A percentile compares a stretch with the other conserved stretches of the same genome.
These are phyloP conservation scores for Columbina picui DNA, from an alignment of 2,113 vertebrate species.

Conservation along the genomic window DNA sequence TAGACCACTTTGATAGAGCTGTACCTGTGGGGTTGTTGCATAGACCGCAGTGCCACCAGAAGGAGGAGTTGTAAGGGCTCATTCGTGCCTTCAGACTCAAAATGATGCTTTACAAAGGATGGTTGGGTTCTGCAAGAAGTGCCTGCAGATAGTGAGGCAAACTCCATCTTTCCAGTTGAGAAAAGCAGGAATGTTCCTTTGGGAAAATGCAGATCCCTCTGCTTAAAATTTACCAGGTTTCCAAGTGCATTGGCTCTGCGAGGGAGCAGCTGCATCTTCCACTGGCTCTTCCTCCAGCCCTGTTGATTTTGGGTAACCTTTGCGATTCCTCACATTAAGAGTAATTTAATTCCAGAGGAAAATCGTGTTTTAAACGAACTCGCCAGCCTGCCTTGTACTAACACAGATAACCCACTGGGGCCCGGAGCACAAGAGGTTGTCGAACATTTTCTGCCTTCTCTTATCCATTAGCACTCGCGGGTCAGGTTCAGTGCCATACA, in stretches of 20 bases:
- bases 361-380: background rate
- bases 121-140: background rate
- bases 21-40: background rate
- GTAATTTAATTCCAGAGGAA: background rate
- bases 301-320: background rate
- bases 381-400: background rate
- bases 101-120: background rate
- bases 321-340: background rate
- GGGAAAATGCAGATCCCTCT: background rate
- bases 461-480: background rate
- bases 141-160: background rate
- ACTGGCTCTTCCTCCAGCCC: background rate
- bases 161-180: background rate
- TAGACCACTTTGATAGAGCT: background rate
- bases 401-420: background rate
- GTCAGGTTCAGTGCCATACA: background rate
- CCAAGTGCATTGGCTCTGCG: background rate
- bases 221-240: background rate
- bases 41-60: background rate
- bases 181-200: background rate
- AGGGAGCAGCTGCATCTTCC: background rate
- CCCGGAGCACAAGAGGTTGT: background rate
- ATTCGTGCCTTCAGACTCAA: background rate
- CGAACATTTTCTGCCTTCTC: background rate
- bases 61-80: background rate